These are phyloP conservation scores for Hypotaenidia philippensis DNA, from an alignment of 2,797 vertebrate species.

Conservation along the genomic window DNA sequence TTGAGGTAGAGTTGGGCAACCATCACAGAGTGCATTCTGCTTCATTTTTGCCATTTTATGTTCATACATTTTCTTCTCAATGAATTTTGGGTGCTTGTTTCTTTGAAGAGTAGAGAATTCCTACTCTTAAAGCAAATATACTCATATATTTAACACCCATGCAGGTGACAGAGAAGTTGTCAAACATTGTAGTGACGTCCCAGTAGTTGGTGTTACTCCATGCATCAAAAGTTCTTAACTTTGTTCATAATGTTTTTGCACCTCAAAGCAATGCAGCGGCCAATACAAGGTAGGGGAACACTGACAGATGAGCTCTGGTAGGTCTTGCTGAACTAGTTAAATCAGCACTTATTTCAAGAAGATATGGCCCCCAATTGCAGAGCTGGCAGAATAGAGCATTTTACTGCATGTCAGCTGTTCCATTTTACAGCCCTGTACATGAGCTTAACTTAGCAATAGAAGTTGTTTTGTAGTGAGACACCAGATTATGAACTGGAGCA, in stretches of 20 bases:
- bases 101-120: background rate
- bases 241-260: background rate
- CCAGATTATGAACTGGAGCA: slow-evolving; percentile 52
- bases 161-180: background rate
- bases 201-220: background rate
- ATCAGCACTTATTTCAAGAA: background rate
- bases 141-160: background rate
- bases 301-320: background rate
- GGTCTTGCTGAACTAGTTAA: background rate
- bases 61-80: background rate
- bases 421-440: background rate
- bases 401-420: slow-evolving; percentile 41
- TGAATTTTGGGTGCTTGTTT: background rate
- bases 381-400: background rate
- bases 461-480: slow-evolving; percentile 35
- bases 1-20: background rate
- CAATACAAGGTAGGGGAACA: background rate
- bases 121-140: background rate
- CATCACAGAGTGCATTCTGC: background rate
- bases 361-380: background rate
- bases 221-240: background rate
- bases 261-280: background rate
- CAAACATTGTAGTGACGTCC: background rate
- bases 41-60: background rate
- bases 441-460: slow-evolving; percentile 31